Base-by-base conservation (phyloP, 2,113 vertebrate genomes). In the Misgurnus mizolepis region DNA sequence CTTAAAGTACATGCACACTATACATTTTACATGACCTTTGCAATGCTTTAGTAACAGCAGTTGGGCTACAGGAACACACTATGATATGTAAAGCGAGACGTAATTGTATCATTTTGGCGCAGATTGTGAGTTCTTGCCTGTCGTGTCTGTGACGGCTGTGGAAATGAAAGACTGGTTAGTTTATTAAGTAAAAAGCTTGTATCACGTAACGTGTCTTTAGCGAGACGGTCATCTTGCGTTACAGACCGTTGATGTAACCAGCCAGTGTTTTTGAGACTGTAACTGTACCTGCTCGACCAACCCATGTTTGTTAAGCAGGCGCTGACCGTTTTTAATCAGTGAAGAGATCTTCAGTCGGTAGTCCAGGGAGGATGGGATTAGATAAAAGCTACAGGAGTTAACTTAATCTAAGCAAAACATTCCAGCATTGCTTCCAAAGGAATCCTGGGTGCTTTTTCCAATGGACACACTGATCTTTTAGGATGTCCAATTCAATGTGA, bases 371-470 rank as follows among this genome's bases (percentile, higher is more conserved):
- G 18, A n/a, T 34, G 55, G 47, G 61, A 67, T 27, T 34, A 65
- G 47, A 67, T 56, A 8, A 27, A 27, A 80, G 49, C 12, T 64
- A 58, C 50, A 76, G 43, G 47, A 55, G 69, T 82, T 76, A 81
- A 80, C 75, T 70, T 68, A 34, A 82, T 76, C 83, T 78, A 66
- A 49, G 61, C 49, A 67, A 79, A 82, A 82, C 80, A 82, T 78
- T 82, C 80, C 70, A 66, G 10, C 11, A 6, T 58, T 39, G 55
- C 27, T 27, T 83, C 67, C 76, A 61, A 65, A 72, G 66, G 65
- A 60, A 18, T 40, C 81, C 34, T 22, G 11, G 55, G 15, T 62
- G 64, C 22, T 80, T 18, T 49, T 64, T 70, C 39, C 1, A 65
- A n/a, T 78, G 14, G 64, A 17, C 61, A 50, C 5, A 14, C 40